phyloP scores from a whole-genome alignment of 2,888 invertebrate species.

The Congeria kusceri region DNA sequence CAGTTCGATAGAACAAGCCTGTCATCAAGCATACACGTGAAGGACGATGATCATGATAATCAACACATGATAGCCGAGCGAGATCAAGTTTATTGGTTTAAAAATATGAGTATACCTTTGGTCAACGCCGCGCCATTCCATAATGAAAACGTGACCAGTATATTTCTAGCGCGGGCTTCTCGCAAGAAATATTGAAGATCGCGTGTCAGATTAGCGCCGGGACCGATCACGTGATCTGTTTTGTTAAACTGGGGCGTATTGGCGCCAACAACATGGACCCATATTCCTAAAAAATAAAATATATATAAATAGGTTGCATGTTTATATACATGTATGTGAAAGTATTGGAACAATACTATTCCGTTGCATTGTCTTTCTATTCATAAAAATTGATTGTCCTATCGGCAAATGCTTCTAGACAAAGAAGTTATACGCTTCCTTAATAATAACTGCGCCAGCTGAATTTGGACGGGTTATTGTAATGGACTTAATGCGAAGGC shows the following conservation, averaged over 20 bases:
- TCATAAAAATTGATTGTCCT: too few species aligned
- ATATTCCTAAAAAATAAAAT: conserved; percentile 60
- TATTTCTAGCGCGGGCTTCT: conserved; percentile 58
- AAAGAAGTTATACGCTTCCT: too few species aligned
- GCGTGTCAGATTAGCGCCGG: conserved; percentile 61
- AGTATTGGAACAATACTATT: too few species aligned
- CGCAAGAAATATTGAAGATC: conserved; percentile 64
- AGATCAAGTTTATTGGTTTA: not conserved
- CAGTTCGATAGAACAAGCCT: not conserved
- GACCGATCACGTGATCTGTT: conserved; percentile 61
- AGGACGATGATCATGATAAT: too few species aligned
- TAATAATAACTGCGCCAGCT: too few species aligned
- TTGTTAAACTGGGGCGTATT: conserved; percentile 64
- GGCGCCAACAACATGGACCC: conserved; percentile 64
- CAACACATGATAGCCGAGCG: too few species aligned
- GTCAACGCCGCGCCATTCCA: conserved; percentile 65
- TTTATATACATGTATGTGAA: too few species aligned
- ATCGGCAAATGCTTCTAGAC: too few species aligned
- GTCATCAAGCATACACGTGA: too few species aligned
- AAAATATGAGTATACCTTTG: conserved; percentile 13
- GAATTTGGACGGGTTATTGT: too few species aligned
- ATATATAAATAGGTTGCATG: not conserved
- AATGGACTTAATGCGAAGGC: too few species aligned
- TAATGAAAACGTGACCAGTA: conserved; percentile 62
- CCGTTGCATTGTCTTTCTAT: too few species aligned